phyloP scores from a whole-genome alignment of 2,797 vertebrate species.

The Rallus crepitans region DNA sequence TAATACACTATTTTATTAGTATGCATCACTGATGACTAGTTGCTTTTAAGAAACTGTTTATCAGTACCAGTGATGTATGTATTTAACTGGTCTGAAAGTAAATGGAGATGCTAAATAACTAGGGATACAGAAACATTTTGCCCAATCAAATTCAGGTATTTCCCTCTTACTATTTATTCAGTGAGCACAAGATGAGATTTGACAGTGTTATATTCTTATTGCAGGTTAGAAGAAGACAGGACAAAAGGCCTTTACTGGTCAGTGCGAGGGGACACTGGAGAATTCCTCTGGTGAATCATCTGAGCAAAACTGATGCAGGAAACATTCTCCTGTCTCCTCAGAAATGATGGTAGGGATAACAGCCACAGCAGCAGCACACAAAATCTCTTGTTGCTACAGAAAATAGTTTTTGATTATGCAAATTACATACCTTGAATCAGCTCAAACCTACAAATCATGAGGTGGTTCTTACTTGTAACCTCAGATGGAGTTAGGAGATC shows the following conservation, averaged over 20 bases:
- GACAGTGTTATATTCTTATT: background rate
- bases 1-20: background rate
- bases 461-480: background rate
- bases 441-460: background rate
- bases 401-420: background rate
- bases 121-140: background rate
- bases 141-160: background rate
- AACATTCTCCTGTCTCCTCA: background rate
- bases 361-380: background rate
- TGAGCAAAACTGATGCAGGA: background rate
- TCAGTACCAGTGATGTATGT: background rate
- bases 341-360: background rate
- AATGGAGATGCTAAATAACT: background rate
- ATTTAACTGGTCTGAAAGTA: background rate
- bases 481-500: background rate
- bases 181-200: background rate
- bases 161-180: background rate
- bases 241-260: background rate
- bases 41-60: background rate
- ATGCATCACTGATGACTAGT: background rate
- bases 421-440: background rate
- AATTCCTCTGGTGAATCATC: background rate
- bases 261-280: background rate
- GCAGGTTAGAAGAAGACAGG: background rate
- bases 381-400: background rate